Evolutionary conservation across 1,140 invertebrate genomes (phyloP).

Genomic region (Himalopsyche phryganea): DNA sequence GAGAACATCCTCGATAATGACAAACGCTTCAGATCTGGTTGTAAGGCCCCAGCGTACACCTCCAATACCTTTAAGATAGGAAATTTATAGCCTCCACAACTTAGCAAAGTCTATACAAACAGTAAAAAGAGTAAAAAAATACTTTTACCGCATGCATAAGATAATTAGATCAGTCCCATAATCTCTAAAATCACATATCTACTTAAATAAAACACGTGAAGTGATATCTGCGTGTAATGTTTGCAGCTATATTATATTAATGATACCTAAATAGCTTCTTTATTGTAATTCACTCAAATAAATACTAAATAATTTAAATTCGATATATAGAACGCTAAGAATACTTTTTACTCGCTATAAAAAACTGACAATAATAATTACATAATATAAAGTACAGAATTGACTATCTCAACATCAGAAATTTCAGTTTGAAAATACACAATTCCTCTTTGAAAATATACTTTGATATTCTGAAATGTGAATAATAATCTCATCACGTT

Average conservation of each 20-base stretch:
- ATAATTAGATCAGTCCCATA: conserved; percentile 5
- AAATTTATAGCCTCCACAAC: no score
- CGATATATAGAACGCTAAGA: background rate
- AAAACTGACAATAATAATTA: conserved; percentile 1
- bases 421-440: conserved; percentile 4
- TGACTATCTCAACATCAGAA: no score
- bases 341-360: background rate
- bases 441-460: conserved; percentile 19
- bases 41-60: no score
- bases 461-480: conserved; percentile 11
- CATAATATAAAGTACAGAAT: no score
- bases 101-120: no score
- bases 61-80: no score
- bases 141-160: background rate
- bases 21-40: no score
- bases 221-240: background rate
- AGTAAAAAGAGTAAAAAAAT: conserved; percentile 1
- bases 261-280: no score
- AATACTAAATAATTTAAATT: background rate
- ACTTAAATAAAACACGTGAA: background rate
- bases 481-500: conserved; percentile 8
- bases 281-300: no score
- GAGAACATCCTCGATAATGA: no score
- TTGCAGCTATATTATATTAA: no score
- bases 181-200: conserved; percentile 1